phyloP scores from a whole-genome alignment of 2,113 vertebrate species.

The Orthonyx spaldingii region DNA sequence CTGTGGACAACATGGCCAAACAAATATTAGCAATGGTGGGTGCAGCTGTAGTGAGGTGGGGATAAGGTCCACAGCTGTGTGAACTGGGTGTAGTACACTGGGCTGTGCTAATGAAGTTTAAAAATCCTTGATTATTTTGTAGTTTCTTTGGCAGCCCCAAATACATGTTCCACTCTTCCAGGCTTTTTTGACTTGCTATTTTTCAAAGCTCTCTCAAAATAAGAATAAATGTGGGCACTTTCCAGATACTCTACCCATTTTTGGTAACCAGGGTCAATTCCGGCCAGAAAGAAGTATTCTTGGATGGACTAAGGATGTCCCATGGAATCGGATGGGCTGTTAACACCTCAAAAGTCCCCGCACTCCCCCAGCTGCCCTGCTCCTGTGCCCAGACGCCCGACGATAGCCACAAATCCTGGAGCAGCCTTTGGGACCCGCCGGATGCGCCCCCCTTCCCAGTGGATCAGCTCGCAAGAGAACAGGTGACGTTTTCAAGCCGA shows the following conservation, averaged over 20 bases:
- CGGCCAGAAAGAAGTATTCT: background rate
- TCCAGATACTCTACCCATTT: background rate
- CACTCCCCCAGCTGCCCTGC: too few relatives aligned
- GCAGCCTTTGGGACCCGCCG: background rate
- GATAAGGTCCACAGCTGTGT: background rate
- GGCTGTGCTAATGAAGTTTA: background rate
- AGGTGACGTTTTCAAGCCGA: background rate
- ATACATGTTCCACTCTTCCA: background rate
- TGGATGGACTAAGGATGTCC: rapidly evolving
- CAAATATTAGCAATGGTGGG: background rate
- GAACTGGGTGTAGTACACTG: background rate
- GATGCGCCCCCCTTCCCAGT: rapidly evolving
- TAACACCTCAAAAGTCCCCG: background rate
- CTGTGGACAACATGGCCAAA: background rate
- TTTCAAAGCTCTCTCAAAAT: background rate
- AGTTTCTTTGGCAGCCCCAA: background rate
- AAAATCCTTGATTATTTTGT: background rate
- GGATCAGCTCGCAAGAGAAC: background rate
- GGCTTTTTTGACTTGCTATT: background rate
- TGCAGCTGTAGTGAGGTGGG: rapidly evolving
- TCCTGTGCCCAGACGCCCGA: background rate
- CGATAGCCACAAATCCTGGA: background rate
- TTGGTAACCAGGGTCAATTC: rapidly evolving
- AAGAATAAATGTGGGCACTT: background rate
- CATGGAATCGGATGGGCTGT: background rate